Evolutionary conservation across 2,113 vertebrate genomes (phyloP).

Genomic region (rabbit (Oryctolagus cuniculus)): mOryCun1.1 NC_091450.1:48217001-48217500

Average conservation of each 20-base stretch:
- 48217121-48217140: constrained; percentile 66
- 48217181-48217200: constrained; percentile 55
- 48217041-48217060: constrained; percentile 86
- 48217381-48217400: constrained; percentile 59
- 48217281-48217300: constrained; percentile 63
- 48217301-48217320: constrained; percentile 65
- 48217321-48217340: constrained; percentile 64
- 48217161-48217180: constrained; percentile 61
- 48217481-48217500: constrained; percentile 63
- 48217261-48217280: constrained; percentile 78
- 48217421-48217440: constrained; percentile 69
- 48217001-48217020: constrained; percentile 73
- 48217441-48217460: constrained; percentile 46
- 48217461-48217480: constrained; percentile 70
- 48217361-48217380: constrained; percentile 57
- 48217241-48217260: constrained; percentile 76
- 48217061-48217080: constrained; percentile 84
- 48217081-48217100: constrained; percentile 82
- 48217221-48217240: constrained; percentile 55
- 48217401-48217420: constrained; percentile 42
- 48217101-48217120: constrained; percentile 86
- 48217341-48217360: constrained; percentile 72
- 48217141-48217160: constrained; percentile 48
- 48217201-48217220: constrained; percentile 56
- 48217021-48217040: constrained; percentile 82